These are phyloP conservation scores for Plebejus anna DNA, from an alignment of 2,888 invertebrate species.

Conservation along the genomic window DNA sequence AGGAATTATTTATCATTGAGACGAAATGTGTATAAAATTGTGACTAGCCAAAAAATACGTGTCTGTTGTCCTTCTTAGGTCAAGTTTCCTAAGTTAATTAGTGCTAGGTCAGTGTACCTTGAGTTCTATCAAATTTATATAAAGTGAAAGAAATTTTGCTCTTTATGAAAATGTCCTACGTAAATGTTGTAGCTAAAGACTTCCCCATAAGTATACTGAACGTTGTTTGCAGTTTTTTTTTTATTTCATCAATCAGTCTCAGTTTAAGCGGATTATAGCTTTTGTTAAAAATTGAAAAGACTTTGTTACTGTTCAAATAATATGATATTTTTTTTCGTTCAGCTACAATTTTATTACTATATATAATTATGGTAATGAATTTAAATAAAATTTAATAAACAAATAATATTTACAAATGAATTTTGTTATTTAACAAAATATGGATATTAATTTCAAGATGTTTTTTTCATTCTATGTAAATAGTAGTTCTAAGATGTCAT, in stretches of 20 bases:
- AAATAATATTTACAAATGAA: not conserved
- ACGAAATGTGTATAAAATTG: conserved; percentile 15
- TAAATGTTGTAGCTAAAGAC: conserved; percentile 53
- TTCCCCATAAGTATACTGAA: conserved; percentile 24
- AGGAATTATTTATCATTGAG: not conserved
- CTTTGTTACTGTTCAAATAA: not conserved
- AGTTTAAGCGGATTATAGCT: not conserved
- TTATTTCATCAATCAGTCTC: not conserved
- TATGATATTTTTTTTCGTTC: not conserved
- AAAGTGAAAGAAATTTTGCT: conserved; percentile 34
- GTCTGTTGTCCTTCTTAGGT: conserved; percentile 20
- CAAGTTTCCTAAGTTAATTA: conserved; percentile 22
- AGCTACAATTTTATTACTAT: not conserved
- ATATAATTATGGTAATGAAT: not conserved
- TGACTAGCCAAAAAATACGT: conserved; percentile 3
- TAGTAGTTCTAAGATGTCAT: conserved; percentile 67
- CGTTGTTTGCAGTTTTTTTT: not conserved
- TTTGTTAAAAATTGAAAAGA: not conserved
- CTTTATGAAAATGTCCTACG: conserved; percentile 47
- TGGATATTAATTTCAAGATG: not conserved
- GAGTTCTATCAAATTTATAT: conserved; percentile 24
- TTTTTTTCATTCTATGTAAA: conserved; percentile 50
- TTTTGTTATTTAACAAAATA: not conserved
- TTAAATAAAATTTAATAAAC: not conserved
- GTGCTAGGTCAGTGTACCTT: conserved; percentile 23